Conservation (phyloP, 2,113 vertebrate species). For the Microcebus lehilahytsara region DNA sequence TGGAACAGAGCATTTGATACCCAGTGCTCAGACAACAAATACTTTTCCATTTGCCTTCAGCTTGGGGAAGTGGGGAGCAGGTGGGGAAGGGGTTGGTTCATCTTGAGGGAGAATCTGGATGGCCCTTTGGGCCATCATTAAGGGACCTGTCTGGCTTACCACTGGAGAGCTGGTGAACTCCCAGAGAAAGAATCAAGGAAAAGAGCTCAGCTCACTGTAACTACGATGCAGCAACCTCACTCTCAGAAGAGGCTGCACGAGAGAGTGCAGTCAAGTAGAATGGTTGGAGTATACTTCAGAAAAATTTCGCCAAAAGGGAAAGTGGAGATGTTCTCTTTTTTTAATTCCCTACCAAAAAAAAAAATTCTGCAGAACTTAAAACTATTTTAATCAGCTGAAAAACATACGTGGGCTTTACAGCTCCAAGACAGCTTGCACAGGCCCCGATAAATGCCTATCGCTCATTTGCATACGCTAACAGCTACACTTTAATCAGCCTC, state of each 20-base stretch:
- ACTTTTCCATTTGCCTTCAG: neutral
- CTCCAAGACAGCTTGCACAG: constrained; percentile 98
- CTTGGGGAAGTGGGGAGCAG: neutral
- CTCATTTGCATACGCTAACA: constrained; percentile 99
- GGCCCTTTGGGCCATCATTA: neutral
- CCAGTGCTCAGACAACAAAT: neutral
- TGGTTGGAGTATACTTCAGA: constrained; percentile 88
- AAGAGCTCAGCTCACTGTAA: constrained; percentile 62
- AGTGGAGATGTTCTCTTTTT: constrained; percentile 87
- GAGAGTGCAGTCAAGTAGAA: constrained; percentile 84
- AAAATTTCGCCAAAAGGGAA: constrained; percentile 97
- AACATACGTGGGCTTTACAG: constrained; percentile 99
- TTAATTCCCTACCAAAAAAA: constrained; percentile 80
- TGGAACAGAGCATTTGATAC: neutral
- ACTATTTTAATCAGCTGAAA: constrained; percentile 99
- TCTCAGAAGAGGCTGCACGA: constrained; percentile 55
- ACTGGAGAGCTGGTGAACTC: constrained; percentile 60
- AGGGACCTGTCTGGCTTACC: neutral
- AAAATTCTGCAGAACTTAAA: constrained; percentile 97
- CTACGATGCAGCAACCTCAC: constrained; percentile 70
- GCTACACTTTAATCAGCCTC: constrained; percentile 99
- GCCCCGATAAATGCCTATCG: constrained; percentile 99
- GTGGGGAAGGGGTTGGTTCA: neutral
- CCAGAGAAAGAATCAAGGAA: neutral
- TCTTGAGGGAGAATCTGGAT: neutral